Evolutionary conservation across 2,113 vertebrate species (phyloP), one percentile per base, ranked within the genome.

Genomic region (Diphyllodes magnificus): DNA sequence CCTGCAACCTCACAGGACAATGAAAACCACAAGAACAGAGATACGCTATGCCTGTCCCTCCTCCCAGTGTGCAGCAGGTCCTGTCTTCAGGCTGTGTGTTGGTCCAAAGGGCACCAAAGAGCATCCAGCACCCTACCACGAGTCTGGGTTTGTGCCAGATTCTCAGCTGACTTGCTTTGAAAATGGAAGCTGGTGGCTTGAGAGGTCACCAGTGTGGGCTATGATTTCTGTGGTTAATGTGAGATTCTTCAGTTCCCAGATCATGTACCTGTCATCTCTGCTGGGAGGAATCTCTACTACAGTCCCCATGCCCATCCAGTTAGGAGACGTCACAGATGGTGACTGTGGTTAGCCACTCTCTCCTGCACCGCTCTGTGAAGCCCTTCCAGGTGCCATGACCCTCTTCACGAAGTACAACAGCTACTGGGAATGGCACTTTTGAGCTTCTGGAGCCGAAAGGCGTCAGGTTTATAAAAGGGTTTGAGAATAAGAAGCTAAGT

Each of bases 111-210:
- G 68, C 33, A 68, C 64, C 45, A 61, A 83, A 63, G 13, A 31
- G 10, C 60, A 64, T 13, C 28, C 42, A 63, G 78, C 6, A 5
- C 15, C 21, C 24, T 71, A 31, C 35, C 40, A 13, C 0, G 0
- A 56, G 18, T 71, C 23, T 73, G 60, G 13, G 10, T 56, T 84
- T 91, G 24, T 60, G 35, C 9, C 35, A 47, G 11, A 3, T 47
- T 75, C 42, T 77, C 35, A n/a, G 2, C 33, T 75, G 64, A 47
- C 35, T 73, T 33, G 12, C 51, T 86, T 56, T 57, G 61, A 27
- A 66, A 63, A 84, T 8, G 9, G 33, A 81, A 28, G 3, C 45
- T 92, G 57, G 49, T n/a, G 63, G 14, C 60, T 86, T 53, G 33
- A 37, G 47, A 50, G 8, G 23, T n/a, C 18, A 3, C 33, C 50